Evolutionary conservation across 2,888 invertebrate genomes (phyloP).

Genomic region (Amphipyra berbera): DNA sequence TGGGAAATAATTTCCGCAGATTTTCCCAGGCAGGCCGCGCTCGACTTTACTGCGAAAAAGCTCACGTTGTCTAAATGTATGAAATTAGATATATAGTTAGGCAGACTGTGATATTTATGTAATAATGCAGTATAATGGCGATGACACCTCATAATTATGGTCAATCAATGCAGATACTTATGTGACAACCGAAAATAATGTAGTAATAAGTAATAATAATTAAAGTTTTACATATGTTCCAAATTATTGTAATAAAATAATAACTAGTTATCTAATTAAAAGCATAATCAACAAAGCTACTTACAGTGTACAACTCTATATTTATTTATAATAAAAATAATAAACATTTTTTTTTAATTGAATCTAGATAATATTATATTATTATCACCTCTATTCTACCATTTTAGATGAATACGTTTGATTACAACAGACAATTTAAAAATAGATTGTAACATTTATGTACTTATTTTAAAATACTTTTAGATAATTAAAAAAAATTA

Average conservation of each 20-base stretch:
- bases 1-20: no score
- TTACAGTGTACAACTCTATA: constrained; percentile 12
- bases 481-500: constrained; percentile 18
- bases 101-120: no score
- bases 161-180: no score
- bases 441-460: constrained; percentile 41
- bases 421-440: constrained; percentile 54
- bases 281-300: constrained; percentile 14
- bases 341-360: background rate
- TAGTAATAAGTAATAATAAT: no score
- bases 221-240: no score
- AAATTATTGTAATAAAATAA: background rate
- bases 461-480: constrained; percentile 54
- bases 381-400: constrained; percentile 17
- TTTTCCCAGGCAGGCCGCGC: no score
- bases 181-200: no score
- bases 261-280: constrained; percentile 6
- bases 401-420: constrained; percentile 30
- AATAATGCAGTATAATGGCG: no score
- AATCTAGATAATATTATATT: background rate
- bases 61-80: no score
- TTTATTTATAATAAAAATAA: constrained; percentile 2
- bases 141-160: no score
- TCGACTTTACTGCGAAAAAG: no score
- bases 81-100: no score